These are phyloP conservation scores for Lithophane ornitopus DNA, from an alignment of 2,888 invertebrate species.

Conservation along the genomic window DNA sequence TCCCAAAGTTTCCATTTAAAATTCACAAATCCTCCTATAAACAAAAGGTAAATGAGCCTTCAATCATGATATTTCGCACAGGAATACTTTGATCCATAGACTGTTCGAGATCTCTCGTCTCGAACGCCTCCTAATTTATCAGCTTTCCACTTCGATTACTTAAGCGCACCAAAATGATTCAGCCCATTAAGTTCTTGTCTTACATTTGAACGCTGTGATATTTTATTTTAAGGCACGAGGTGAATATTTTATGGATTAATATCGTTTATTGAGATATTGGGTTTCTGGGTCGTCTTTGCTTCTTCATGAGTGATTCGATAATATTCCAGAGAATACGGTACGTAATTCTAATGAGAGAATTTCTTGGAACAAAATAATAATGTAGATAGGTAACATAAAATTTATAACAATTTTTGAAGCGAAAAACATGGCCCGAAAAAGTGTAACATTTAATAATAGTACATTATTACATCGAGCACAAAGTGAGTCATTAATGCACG, in stretches of 20 bases:
- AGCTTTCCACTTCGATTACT: constrained; percentile 84
- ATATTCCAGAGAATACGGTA: constrained; percentile 6
- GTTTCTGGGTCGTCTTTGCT: constrained; percentile 17
- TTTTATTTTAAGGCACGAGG: constrained; percentile 69
- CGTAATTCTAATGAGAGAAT: background rate
- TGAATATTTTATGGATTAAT: constrained; percentile 65
- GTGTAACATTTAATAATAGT: background rate
- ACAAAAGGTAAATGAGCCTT: constrained; percentile 59
- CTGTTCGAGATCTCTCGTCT: constrained; percentile 69
- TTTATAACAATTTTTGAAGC: background rate
- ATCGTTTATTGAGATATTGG: constrained; percentile 29
- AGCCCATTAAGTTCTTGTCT: constrained; percentile 83
- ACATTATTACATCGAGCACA: no score
- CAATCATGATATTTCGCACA: constrained; percentile 65
- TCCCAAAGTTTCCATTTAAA: constrained; percentile 42
- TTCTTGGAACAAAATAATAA: background rate
- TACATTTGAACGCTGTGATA: constrained; percentile 75
- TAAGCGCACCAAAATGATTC: constrained; percentile 84
- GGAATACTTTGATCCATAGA: constrained; percentile 75
- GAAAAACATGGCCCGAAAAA: background rate
- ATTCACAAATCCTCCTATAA: constrained; percentile 50
- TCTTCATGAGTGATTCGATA: constrained; percentile 1
- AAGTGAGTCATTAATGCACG: no score
- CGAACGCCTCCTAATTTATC: constrained; percentile 81
- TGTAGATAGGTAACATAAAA: background rate